These are phyloP conservation scores for Pelosia muscerda DNA, from an alignment of 2,888 invertebrate species.

Conservation along the genomic window DNA sequence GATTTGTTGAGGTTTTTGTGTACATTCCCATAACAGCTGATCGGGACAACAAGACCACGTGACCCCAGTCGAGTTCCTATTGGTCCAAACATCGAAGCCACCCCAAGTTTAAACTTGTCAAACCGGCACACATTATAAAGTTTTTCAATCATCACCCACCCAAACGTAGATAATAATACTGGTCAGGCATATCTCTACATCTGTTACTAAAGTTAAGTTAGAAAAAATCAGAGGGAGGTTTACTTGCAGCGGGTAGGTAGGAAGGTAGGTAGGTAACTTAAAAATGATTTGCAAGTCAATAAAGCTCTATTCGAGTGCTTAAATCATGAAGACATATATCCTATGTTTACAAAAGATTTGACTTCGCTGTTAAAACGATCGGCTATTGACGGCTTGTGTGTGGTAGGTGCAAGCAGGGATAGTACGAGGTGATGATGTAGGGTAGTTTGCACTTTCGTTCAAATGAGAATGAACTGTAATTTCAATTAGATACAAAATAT, in stretches of 20 bases:
- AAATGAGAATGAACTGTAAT: too few species aligned
- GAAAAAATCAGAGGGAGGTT: conserved; percentile 27
- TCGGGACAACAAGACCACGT: conserved; percentile 71
- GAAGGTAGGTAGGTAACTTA: not conserved
- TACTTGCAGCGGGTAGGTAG: not conserved
- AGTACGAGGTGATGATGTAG: too few species aligned
- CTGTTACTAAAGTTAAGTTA: conserved; percentile 35
- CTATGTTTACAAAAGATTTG: too few species aligned
- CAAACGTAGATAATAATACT: conserved; percentile 20
- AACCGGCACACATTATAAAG: conserved; percentile 25
- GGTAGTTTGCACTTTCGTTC: too few species aligned
- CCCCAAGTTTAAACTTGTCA: conserved; percentile 50
- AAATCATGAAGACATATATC: not conserved
- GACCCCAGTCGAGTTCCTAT: conserved; percentile 52
- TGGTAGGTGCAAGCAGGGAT: too few species aligned
- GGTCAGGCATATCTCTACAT: conserved; percentile 32
- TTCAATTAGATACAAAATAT: too few species aligned
- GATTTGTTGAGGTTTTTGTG: conserved; percentile 76
- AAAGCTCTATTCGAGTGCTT: not conserved
- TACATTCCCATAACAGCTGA: conserved; percentile 80
- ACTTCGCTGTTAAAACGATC: too few species aligned
- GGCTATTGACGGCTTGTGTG: too few species aligned
- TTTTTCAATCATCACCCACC: conserved; percentile 11
- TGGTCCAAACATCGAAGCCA: conserved; percentile 56
- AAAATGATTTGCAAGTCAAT: not conserved